Conservation (phyloP, 1,140 invertebrate species). For the Eulimnadia texana region DNA sequence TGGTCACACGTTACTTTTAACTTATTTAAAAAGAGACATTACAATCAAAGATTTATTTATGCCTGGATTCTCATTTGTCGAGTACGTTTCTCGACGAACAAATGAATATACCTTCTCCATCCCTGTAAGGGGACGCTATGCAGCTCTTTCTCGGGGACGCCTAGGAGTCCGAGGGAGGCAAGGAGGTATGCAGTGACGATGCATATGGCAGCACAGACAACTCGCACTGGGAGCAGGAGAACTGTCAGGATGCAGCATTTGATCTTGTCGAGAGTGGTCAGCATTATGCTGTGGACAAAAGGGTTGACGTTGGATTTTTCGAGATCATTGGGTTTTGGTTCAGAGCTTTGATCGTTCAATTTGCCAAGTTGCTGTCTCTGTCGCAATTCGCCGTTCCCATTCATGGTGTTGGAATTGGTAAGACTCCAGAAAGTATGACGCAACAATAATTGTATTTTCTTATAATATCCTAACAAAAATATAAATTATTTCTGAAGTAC, state of each 20-base stretch:
- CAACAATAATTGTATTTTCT: too few species aligned
- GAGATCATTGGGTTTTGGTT: neutral
- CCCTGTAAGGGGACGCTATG: slow-evolving; percentile 53
- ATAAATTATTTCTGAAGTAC: too few species aligned
- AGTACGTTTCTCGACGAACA: too few species aligned
- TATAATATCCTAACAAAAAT: too few species aligned
- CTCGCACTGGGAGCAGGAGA: slow-evolving; percentile 54
- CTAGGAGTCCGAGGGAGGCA: slow-evolving; percentile 58
- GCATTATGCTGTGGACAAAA: slow-evolving; percentile 66
- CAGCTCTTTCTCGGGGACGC: slow-evolving; percentile 57
- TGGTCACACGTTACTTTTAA: neutral
- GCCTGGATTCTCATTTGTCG: too few species aligned
- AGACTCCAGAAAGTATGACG: neutral
- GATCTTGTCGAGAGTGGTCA: slow-evolving; percentile 68
- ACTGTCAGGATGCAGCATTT: slow-evolving; percentile 68
- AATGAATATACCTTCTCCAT: slow-evolving; percentile 57
- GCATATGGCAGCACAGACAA: slow-evolving; percentile 53
- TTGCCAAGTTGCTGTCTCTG: neutral
- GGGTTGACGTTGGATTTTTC: slow-evolving; percentile 41
- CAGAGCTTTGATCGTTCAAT: neutral
- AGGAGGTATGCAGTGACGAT: slow-evolving; percentile 65
- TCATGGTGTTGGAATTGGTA: neutral
- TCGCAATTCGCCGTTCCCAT: neutral
- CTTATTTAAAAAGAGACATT: neutral
- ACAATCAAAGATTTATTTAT: slow-evolving; percentile 8